Percentiles rank a stretch among this genome's conserved stretches.
Evolutionary conservation across 2,888 invertebrate species (phyloP).

Genomic region (Agriotes lineatus): DNA sequence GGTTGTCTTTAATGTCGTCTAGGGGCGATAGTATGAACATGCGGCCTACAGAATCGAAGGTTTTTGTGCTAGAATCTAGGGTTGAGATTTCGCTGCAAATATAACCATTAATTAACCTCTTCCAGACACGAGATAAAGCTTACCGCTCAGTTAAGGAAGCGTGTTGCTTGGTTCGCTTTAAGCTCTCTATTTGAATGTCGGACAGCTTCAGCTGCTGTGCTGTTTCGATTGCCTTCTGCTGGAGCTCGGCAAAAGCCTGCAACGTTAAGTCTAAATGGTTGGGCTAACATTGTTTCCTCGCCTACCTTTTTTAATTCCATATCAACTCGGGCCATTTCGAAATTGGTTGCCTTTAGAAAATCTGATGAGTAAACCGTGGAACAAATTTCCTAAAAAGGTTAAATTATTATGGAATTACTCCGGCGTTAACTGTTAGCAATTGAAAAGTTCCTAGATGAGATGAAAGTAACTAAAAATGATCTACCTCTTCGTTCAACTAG

Average conservation of each 20-base stretch:
- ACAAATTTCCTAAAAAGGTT: too few relatives aligned
- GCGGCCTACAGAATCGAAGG: conserved; percentile 86
- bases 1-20: conserved; percentile 72
- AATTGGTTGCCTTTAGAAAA: too few relatives aligned
- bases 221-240: conserved; percentile 85
- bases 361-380: too few relatives aligned
- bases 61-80: conserved; percentile 75
- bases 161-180: conserved; percentile 77
- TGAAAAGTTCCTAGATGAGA: too few relatives aligned
- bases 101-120: background rate
- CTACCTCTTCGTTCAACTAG: too few relatives aligned
- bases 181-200: conserved; percentile 81
- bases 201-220: conserved; percentile 83
- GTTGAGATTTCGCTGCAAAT: conserved; percentile 69
- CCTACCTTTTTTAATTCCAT: conserved; percentile 65
- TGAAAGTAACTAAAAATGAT: too few relatives aligned
- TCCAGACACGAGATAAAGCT: too few relatives aligned
- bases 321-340: conserved; percentile 63
- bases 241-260: conserved; percentile 84
- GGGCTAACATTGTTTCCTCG: too few relatives aligned
- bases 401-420: too few relatives aligned
- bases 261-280: too few relatives aligned
- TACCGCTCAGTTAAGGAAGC: conserved; percentile 78
- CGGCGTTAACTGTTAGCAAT: too few relatives aligned
- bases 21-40: conserved; percentile 84